phyloP scores from a whole-genome alignment of 2,113 vertebrate genomes.

The Sialia sialis region DNA sequence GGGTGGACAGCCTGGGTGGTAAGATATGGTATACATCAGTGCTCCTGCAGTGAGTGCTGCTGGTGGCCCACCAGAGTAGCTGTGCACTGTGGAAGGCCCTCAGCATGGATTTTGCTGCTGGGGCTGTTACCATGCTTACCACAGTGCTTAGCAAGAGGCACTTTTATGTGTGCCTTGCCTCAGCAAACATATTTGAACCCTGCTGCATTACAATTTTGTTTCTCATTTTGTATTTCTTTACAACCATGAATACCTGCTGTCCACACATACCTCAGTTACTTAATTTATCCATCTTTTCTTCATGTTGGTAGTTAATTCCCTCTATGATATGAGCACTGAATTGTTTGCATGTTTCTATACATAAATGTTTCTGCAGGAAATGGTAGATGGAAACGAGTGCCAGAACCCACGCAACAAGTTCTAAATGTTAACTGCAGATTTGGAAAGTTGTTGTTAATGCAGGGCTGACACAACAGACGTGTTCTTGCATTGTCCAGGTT shows the following conservation, averaged over 20 bases:
- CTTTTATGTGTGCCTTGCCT: background rate
- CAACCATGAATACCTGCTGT: background rate
- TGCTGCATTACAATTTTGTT: background rate
- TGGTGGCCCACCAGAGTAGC: background rate
- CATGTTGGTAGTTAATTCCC: background rate
- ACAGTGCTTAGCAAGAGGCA: background rate
- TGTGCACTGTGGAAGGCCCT: background rate
- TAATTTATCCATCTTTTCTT: background rate
- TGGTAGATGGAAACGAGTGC: background rate
- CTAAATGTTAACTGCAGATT: slow-evolving; percentile 12
- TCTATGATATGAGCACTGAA: background rate
- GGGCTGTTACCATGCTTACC: background rate
- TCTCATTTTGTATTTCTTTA: background rate
- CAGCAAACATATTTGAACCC: background rate
- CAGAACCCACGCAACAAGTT: background rate
- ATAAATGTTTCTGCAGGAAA: background rate
- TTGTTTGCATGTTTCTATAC: background rate
- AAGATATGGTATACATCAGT: background rate
- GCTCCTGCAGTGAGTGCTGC: rapidly evolving
- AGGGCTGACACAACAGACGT: background rate
- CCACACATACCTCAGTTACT: background rate
- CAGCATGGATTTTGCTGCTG: background rate
- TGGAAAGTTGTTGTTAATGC: background rate
- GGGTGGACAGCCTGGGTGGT: background rate
- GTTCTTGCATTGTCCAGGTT: background rate